Conservation (phyloP, 2,888 invertebrate genomes). For the Pedicia rivosa region DNA sequence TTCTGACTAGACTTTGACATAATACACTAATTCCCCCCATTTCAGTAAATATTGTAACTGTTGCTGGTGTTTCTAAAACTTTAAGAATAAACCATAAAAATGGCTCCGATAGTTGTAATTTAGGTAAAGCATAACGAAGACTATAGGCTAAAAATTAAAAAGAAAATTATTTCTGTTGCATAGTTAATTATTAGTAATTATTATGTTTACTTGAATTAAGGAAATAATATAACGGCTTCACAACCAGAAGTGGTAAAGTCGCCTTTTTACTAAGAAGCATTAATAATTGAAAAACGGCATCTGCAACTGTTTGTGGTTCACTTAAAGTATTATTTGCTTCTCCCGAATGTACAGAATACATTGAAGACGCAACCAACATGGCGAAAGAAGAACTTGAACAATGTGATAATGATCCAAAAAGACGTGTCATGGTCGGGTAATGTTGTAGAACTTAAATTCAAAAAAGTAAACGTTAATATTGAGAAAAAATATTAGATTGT, state of each 20-base stretch:
- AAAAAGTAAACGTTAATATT: slow-evolving; percentile 10
- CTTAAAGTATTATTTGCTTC: slow-evolving; percentile 23
- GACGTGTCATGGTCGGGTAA: slow-evolving; percentile 64
- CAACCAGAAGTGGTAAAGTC: slow-evolving; percentile 54
- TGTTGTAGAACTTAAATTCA: slow-evolving; percentile 58
- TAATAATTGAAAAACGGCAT: slow-evolving; percentile 75
- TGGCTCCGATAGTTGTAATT: slow-evolving; percentile 60
- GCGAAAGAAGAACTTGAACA: slow-evolving; percentile 56
- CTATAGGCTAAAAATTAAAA: slow-evolving; percentile 20
- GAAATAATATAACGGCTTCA: slow-evolving; percentile 62
- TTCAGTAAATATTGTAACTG: slow-evolving; percentile 56
- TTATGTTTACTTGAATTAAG: slow-evolving; percentile 31
- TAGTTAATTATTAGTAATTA: slow-evolving; percentile 4
- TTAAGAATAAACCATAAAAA: slow-evolving; percentile 69
- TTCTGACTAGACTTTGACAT: slow-evolving; percentile 59
- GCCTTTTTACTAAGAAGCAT: slow-evolving; percentile 60
- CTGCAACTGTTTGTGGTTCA: slow-evolving; percentile 65
- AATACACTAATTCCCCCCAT: slow-evolving; percentile 61
- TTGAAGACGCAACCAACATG: slow-evolving; percentile 40
- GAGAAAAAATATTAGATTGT: slow-evolving; percentile 6
- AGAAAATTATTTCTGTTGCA: slow-evolving; percentile 26
- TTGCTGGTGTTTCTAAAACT: slow-evolving; percentile 59
- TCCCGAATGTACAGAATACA: slow-evolving; percentile 24
- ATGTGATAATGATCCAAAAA: slow-evolving; percentile 64
- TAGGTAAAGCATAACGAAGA: slow-evolving; percentile 25